Conservation (phyloP, 1,140 invertebrate species). For the Lycorma delicatula region DNA sequence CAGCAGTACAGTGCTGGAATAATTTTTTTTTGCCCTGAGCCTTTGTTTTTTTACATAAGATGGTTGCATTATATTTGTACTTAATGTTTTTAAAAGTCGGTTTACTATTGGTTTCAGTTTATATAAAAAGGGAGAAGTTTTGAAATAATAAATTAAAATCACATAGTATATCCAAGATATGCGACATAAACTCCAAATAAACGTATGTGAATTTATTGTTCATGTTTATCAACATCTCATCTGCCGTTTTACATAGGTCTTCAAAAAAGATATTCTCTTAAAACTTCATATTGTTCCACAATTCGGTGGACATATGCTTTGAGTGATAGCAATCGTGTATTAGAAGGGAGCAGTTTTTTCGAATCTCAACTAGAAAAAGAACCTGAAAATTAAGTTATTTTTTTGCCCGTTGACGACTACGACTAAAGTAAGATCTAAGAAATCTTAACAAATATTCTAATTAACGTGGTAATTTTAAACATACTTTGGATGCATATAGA, state of each 20-base stretch:
- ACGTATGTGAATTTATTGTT: conserved; percentile 31
- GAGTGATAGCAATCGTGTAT: conserved; percentile 36
- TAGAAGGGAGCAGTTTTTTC: conserved; percentile 32
- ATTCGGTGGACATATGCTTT: conserved; percentile 34
- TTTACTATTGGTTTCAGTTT: conserved; percentile 26
- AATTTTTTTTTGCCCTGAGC: not conserved
- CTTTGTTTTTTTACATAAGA: conserved; percentile 20
- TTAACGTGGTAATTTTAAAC: conserved; percentile 28
- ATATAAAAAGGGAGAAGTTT: conserved; percentile 28
- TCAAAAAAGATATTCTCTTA: conserved; percentile 33
- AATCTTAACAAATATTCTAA: conserved; percentile 30
- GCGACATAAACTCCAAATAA: conserved; percentile 34
- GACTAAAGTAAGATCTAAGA: conserved; percentile 33
- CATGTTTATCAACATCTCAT: conserved; percentile 32
- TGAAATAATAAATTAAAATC: conserved; percentile 35
- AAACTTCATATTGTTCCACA: conserved; percentile 32
- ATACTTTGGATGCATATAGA: conserved; percentile 30
- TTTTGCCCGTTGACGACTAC: conserved; percentile 32
- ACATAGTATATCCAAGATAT: conserved; percentile 27
- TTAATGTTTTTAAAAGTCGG: conserved; percentile 20
- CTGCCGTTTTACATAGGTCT: conserved; percentile 33
- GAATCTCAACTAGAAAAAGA: conserved; percentile 31
- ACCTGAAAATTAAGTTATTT: conserved; percentile 35
- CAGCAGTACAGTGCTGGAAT: conserved; percentile 2
- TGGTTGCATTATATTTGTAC: conserved; percentile 21